These are phyloP conservation scores for Drosophila obscura DNA, from an alignment of 1,140 invertebrate species.

Conservation along the genomic window DNA sequence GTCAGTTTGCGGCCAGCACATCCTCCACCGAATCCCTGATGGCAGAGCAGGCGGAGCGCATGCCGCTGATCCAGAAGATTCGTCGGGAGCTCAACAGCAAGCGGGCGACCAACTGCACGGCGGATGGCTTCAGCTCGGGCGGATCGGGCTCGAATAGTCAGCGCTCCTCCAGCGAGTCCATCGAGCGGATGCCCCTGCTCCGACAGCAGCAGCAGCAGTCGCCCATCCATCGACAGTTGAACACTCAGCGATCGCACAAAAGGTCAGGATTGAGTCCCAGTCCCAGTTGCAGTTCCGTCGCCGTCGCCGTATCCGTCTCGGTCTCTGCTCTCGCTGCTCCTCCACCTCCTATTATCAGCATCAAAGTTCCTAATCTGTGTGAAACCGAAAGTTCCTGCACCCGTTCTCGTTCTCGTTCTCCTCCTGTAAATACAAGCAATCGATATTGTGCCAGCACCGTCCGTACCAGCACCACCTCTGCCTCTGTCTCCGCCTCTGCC, in stretches of 20 bases:
- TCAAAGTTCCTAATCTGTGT: slow-evolving; percentile 78
- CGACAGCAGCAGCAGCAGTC: slow-evolving; percentile 51
- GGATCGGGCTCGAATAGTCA: slow-evolving; percentile 77
- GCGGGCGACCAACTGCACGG: slow-evolving; percentile 65
- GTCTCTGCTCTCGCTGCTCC: slow-evolving; percentile 18
- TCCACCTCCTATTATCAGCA: slow-evolving; percentile 52
- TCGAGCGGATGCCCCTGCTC: slow-evolving; percentile 75
- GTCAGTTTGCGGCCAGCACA: slow-evolving; percentile 49
- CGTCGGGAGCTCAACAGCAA: slow-evolving; percentile 74
- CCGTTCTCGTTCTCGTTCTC: slow-evolving; percentile 69
- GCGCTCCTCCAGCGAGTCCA: slow-evolving; percentile 77
- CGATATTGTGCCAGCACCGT: slow-evolving; percentile 71
- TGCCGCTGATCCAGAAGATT: slow-evolving; percentile 78
- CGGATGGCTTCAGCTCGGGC: slow-evolving; percentile 63
- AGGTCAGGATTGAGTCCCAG: slow-evolving; percentile 56
- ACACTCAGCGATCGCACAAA: slow-evolving; percentile 72
- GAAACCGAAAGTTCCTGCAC: slow-evolving; percentile 81
- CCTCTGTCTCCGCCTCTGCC: too few relatives aligned
- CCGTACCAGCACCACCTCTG: slow-evolving; percentile 34
- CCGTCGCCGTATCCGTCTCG: too few relatives aligned
- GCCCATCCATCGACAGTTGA: slow-evolving; percentile 57
- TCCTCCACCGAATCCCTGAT: slow-evolving; percentile 68
- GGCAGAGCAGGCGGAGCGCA: slow-evolving; percentile 50
- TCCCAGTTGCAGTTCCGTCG: background rate
- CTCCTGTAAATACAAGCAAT: slow-evolving; percentile 79